Conservation (phyloP, 2,113 vertebrate species). For the Glaucomys volans region DNA sequence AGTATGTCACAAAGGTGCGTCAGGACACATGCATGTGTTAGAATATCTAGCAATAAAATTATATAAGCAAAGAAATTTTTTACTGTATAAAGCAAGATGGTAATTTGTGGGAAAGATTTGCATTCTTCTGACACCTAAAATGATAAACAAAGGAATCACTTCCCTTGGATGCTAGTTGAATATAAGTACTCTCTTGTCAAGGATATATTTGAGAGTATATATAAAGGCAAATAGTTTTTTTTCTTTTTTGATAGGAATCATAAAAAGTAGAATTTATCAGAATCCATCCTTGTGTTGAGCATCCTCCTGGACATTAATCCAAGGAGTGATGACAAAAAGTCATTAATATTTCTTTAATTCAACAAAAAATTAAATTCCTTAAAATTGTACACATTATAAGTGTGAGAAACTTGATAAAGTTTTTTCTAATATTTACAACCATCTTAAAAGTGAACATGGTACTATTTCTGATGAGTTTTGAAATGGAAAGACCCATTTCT, state of each 20-base stretch:
- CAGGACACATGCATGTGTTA: neutral
- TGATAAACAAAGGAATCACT: neutral
- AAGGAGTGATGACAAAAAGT: neutral
- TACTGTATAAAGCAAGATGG: neutral
- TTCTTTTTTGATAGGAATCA: neutral
- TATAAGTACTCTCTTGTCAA: neutral
- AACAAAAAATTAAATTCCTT: neutral
- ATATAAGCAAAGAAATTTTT: neutral
- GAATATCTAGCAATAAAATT: neutral
- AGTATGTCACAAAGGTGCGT: neutral
- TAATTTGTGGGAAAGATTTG: neutral
- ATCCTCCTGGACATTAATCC: neutral
- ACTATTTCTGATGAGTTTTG: neutral
- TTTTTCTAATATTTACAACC: neutral
- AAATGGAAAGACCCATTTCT: neutral
- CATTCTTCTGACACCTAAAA: neutral
- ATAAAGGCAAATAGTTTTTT: neutral
- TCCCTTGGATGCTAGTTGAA: neutral
- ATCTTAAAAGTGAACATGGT: neutral
- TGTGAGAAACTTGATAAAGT: neutral
- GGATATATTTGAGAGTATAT: neutral
- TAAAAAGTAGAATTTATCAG: neutral
- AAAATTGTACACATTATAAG: neutral
- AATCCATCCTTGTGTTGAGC: neutral
- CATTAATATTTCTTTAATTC: neutral